These are phyloP conservation scores for Bubo blakistoni DNA, from an alignment of 2,113 vertebrate genomes.

Conservation along the genomic window DNA sequence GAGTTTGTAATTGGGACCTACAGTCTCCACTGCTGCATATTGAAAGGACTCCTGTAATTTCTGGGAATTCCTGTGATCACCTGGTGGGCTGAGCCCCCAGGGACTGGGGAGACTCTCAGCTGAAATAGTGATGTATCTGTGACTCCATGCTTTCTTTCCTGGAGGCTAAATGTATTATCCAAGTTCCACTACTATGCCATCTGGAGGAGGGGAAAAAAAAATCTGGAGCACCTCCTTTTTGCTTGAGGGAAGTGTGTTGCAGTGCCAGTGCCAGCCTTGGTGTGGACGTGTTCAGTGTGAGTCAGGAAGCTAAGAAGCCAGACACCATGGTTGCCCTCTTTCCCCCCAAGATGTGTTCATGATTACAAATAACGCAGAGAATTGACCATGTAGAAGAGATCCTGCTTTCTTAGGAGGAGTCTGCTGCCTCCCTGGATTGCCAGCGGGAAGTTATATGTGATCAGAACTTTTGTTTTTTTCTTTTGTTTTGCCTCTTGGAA, in stretches of 20 bases:
- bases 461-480: background rate
- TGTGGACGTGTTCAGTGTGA: background rate
- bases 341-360: background rate
- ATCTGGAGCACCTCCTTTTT: background rate
- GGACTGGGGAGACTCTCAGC: background rate
- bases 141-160: background rate
- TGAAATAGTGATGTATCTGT: background rate
- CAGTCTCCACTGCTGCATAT: rapidly evolving
- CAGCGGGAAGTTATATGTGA: rapidly evolving
- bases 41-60: background rate
- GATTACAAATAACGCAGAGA: background rate
- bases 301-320: background rate
- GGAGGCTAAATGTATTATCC: background rate
- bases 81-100: background rate
- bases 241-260: background rate
- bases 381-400: background rate
- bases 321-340: background rate
- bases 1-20: background rate
- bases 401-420: background rate
- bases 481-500: background rate
- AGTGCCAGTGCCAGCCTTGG: background rate
- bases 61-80: background rate
- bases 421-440: background rate
- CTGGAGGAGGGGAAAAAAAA: background rate
- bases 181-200: background rate